Base-by-base conservation (phyloP, 1,140 invertebrate species). In the Heliconius nattereri region DNA sequence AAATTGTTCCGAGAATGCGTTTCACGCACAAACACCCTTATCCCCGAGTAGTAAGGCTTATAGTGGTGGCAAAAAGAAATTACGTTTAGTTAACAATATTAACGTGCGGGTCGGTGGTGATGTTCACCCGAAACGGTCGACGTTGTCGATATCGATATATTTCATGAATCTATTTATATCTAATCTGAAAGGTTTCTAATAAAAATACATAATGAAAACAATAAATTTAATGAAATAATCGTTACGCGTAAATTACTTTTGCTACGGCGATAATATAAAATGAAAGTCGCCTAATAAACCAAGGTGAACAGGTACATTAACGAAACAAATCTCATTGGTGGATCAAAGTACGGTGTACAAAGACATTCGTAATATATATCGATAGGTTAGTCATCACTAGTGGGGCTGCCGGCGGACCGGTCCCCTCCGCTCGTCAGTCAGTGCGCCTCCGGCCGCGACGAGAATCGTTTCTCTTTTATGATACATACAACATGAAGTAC, bases 71-170 rank as follows among this genome's bases (percentile, higher is more conserved):
- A 86, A 60, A 73, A 57, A 66, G 66, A 81, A 72, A 83, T 82
- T 85, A 85, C 76, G 81, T 73, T 81, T 82, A 82, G 83, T 79
- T 89, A 89, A 89, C 85, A 85, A 83, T 86, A 85, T 85, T 86
- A 86, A 87, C 84, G 86, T 85, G 86, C 87, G 87, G 85, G 86
- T 66, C 66, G 73, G 66, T 83, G 86, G 89, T 80, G 86, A 37
- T 54, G 79, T 26, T 9, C 60, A 66, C 60, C n/a, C 23, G 13
- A 29, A 29, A 66, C 60, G 11, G 11, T 29, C 60, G 60, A 29
- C 26, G 16, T 2, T 29, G 26, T 66, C 26, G 60, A 66, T 66
- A 66, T 66, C 60, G 60, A 66, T 29, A 66, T 26, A 66, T 26
- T 57, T 5, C 2, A 40, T n/a, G 7, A 66, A 13, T 16, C 3